Base-by-base conservation (phyloP, 37 sponge, comb jelly and placozoan species). In the Dysidea cf. avara region DNA sequence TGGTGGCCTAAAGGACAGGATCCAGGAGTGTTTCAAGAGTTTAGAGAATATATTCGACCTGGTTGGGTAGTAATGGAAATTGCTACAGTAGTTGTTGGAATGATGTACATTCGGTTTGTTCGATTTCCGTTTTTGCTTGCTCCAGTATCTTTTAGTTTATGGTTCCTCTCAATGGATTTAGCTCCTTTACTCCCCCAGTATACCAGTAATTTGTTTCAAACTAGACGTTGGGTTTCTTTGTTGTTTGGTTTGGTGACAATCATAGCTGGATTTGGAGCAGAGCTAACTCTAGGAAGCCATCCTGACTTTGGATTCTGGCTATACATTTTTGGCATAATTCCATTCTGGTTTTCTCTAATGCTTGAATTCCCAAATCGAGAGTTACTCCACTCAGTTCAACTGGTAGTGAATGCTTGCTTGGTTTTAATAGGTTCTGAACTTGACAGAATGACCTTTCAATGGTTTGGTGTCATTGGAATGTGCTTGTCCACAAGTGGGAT, bases 81-180 rank as follows among this genome's bases (percentile, higher is more conserved):
- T 37, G 81, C 56, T 11, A 70, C 81, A 1, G 39, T 80, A 32
- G 0, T 80, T 1, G 24, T 30, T 30, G 81, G 81, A 13, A 53
- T 71, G 7, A 18, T 17, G 3, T 80, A 52, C 35, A 18, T 80
- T n/a, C n/a, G n/a, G n/a, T n/a, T n/a, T n/a, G n/a, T n/a, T n/a
- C n/a, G n/a, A n/a, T n/a, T n/a, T n/a, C n/a, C 81, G 37, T 80
- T 80, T 39, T 72, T 80, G 18, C 38, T 80, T 49, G 48, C 53
- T 5, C 81, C 81, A 3, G 60, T 80, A 32, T 2, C 81, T 18
- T 80, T 70, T 31, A 35, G 72, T 46, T 11, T 80, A 17, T 80
- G 81, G 81, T 80, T 71, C 72, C 64, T 80, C 29, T 80, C 81
- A 14, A 80, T 80, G 81, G 81, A 80, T 29, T 29, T 80, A 20